Evolutionary conservation across 2,797 vertebrate species (phyloP).

Genomic region (Thunnus albacares): DNA sequence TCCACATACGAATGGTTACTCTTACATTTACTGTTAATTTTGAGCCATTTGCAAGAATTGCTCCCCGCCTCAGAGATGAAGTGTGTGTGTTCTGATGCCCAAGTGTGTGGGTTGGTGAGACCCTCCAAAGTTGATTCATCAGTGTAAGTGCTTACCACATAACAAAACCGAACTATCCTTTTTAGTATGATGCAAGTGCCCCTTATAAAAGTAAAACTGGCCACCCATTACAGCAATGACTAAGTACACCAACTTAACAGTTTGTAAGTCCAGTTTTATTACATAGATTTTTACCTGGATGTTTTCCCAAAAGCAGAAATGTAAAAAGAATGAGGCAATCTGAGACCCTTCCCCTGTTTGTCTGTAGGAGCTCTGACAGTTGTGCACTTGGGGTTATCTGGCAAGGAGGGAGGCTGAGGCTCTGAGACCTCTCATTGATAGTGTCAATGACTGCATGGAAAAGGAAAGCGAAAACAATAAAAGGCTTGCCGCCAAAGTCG

Average conservation of each 20-base stretch:
- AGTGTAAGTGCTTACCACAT: constrained; percentile 15
- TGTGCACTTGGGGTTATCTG: constrained; percentile 69
- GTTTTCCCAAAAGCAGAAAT: constrained; percentile 38
- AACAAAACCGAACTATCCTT: constrained; percentile 29
- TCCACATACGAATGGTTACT: constrained; percentile 64
- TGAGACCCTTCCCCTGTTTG: constrained; percentile 41
- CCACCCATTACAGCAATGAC: constrained; percentile 35
- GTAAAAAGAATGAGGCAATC: constrained; percentile 23
- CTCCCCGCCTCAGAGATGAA: constrained; percentile 50
- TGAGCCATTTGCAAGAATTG: constrained; percentile 50
- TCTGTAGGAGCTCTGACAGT: constrained; percentile 54
- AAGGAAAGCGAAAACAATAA: constrained; percentile 76
- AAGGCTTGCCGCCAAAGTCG: constrained; percentile 67
- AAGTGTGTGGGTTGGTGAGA: constrained; percentile 46
- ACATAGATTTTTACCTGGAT: constrained; percentile 47
- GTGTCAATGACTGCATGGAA: constrained; percentile 80
- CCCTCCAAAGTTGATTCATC: constrained; percentile 33
- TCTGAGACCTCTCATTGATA: constrained; percentile 70
- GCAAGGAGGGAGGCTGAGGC: constrained; percentile 54
- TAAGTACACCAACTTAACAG: constrained; percentile 1
- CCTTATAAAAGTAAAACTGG: constrained; percentile 40
- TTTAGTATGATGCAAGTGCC: constrained; percentile 32
- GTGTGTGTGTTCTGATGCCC: constrained; percentile 61
- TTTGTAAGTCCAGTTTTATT: constrained; percentile 32
- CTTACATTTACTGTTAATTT: constrained; percentile 68